Evolutionary conservation across 2,888 invertebrate species (phyloP).

Genomic region (Ormyrus nitidulus): DNA sequence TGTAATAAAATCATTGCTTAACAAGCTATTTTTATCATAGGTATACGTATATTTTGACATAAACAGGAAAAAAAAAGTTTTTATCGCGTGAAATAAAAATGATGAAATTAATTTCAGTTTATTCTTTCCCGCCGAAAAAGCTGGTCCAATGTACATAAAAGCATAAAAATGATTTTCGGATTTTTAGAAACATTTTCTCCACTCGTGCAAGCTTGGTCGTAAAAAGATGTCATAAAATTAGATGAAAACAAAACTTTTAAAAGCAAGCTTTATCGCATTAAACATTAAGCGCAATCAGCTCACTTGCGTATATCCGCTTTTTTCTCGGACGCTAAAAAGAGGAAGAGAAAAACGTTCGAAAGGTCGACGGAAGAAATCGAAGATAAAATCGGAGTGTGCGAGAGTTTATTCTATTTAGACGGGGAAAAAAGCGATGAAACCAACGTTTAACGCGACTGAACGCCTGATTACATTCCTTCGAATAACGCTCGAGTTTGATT

Average conservation of each 20-base stretch:
- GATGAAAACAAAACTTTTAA: not conserved
- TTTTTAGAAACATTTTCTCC: not conserved
- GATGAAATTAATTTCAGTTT: too few species aligned
- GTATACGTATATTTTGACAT: too few species aligned
- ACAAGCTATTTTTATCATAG: too few species aligned
- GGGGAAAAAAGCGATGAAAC: not conserved
- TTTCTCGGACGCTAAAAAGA: not conserved
- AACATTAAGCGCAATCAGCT: not conserved
- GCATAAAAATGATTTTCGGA: not conserved
- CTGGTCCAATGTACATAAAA: not conserved
- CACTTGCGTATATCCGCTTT: not conserved
- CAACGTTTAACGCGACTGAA: not conserved
- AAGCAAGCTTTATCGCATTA: not conserved
- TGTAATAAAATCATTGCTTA: too few species aligned
- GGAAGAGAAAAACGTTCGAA: not conserved
- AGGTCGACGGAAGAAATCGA: not conserved
- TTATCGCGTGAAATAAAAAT: too few species aligned
- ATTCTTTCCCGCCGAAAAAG: too few species aligned
- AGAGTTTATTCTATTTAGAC: not conserved
- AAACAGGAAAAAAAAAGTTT: too few species aligned
- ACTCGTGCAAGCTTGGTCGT: not conserved
- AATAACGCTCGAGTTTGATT: too few species aligned
- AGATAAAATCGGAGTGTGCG: too few species aligned
- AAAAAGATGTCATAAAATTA: slow-evolving; percentile 1
- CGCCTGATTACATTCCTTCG: too few species aligned